Evolutionary conservation across 2,888 invertebrate species (phyloP).

Genomic region (Volucella bombylans): DNA sequence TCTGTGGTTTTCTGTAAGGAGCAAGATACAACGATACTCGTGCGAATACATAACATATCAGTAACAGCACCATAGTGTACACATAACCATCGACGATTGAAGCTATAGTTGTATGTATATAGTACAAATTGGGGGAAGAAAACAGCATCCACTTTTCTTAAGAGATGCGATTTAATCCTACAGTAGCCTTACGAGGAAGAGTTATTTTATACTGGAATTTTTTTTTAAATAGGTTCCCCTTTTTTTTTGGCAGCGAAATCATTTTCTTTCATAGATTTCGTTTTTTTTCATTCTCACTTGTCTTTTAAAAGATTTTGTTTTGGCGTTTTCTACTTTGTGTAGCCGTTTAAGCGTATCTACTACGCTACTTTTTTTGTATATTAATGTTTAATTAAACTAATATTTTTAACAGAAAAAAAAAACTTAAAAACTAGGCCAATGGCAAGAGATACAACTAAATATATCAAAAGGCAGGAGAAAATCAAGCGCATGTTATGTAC

Average conservation of each 20-base stretch:
- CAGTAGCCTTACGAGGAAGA: not conserved
- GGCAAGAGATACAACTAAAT: slow-evolving; percentile 29
- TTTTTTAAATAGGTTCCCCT: too few species aligned
- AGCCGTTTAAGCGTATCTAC: not conserved
- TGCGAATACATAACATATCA: slow-evolving; percentile 23
- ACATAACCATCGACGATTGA: slow-evolving; percentile 56
- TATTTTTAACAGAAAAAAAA: slow-evolving; percentile 12
- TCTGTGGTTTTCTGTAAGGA: slow-evolving; percentile 16
- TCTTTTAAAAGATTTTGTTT: slow-evolving; percentile 8
- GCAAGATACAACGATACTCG: not conserved
- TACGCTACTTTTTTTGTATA: not conserved
- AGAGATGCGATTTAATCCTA: not conserved
- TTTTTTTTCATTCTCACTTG: slow-evolving; percentile 15
- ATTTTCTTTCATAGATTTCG: slow-evolving; percentile 29
- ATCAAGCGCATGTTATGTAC: not conserved
- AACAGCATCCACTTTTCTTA: not conserved
- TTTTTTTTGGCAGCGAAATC: slow-evolving; percentile 1
- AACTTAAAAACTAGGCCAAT: slow-evolving; percentile 25
- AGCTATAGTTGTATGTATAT: slow-evolving; percentile 21
- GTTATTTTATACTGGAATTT: not conserved
- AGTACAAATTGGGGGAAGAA: not conserved
- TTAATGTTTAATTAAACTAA: slow-evolving; percentile 56
- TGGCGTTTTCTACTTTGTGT: not conserved
- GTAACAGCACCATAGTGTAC: slow-evolving; percentile 11
- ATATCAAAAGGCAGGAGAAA: slow-evolving; percentile 17